phyloP scores from a whole-genome alignment of 2,113 vertebrate genomes.

The Pangasianodon gigas region DNA sequence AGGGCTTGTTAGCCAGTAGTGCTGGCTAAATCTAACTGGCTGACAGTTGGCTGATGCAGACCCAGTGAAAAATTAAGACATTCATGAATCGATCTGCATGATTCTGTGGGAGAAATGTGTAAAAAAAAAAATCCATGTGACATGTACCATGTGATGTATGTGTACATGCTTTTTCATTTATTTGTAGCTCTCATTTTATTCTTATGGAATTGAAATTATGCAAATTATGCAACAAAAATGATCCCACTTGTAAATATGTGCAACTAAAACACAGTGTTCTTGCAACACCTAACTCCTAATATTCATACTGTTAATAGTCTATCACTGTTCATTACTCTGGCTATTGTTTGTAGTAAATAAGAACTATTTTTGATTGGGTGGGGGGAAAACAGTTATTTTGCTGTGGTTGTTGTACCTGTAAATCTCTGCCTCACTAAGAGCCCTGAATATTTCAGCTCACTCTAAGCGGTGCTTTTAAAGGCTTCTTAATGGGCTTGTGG shows the following conservation, averaged over 20 bases:
- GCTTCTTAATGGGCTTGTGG: constrained; percentile 4
- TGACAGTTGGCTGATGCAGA: not conserved
- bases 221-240: not conserved
- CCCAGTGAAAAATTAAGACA: not conserved
- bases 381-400: not conserved
- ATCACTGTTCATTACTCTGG: not conserved
- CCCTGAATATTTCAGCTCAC: not conserved
- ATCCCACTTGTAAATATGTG: not conserved
- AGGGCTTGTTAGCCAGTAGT: not conserved
- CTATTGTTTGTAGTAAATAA: not conserved
- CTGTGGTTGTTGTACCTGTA: not conserved
- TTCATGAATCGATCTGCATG: not conserved
- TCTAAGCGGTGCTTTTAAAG: not conserved
- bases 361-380: not conserved
- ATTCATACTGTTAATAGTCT: not conserved
- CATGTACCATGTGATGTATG: not conserved
- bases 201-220: not conserved
- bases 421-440: not conserved
- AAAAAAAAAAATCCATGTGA: not conserved
- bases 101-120: not conserved
- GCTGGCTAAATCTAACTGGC: not conserved
- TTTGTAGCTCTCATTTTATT: not conserved
- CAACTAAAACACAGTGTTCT: not conserved
- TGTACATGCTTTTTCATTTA: not conserved
- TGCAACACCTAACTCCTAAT: not conserved